phyloP scores from a whole-genome alignment of 2,797 vertebrate genomes.

The Aphelocoma californica region DNA sequence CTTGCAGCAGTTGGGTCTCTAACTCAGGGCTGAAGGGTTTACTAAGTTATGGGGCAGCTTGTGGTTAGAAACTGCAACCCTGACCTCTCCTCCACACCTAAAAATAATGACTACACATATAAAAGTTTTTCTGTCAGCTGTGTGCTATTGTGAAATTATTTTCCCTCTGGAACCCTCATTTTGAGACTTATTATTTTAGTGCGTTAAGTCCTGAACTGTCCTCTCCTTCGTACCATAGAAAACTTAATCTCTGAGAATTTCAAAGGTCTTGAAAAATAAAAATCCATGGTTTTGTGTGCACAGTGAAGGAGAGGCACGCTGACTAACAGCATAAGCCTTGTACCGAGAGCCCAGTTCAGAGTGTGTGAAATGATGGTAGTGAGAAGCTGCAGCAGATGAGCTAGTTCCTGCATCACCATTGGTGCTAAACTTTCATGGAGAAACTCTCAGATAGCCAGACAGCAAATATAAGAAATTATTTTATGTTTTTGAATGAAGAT shows the following conservation, averaged over 20 bases:
- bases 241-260: background rate
- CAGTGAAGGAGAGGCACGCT: accelerated
- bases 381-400: background rate
- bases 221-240: background rate
- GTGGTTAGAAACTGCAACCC: background rate
- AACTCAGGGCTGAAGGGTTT: background rate
- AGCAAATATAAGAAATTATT: background rate
- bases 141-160: background rate
- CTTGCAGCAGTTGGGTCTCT: accelerated
- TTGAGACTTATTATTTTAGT: background rate
- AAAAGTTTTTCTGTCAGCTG: background rate
- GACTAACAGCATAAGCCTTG: background rate
- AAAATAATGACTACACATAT: background rate
- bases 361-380: background rate
- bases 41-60: background rate
- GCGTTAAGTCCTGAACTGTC: background rate
- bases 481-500: background rate
- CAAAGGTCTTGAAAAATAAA: background rate
- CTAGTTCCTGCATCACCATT: background rate
- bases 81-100: background rate
- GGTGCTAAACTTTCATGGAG: background rate
- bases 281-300: background rate
- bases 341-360: background rate
- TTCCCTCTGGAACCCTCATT: background rate
- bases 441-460: background rate